Conservation (phyloP, 2,113 vertebrate genomes). For the Leptocoma aspasia region DNA sequence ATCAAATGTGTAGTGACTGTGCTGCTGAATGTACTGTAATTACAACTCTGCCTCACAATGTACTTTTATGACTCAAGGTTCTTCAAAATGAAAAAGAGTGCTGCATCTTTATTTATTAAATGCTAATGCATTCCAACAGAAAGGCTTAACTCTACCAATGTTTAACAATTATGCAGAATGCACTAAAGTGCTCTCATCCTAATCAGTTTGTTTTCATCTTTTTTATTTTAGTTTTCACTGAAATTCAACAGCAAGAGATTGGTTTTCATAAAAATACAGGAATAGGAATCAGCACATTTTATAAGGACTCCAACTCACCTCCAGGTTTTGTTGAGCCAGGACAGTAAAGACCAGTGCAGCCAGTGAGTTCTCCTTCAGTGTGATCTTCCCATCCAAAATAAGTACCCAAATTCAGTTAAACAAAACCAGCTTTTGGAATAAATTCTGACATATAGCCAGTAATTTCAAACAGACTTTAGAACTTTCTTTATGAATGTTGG, state of each 20-base stretch:
- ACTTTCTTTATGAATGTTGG: rapidly evolving
- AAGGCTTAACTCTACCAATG: not conserved
- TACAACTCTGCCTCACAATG: not conserved
- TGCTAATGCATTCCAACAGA: slow-evolving; percentile 14
- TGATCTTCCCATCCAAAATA: not conserved
- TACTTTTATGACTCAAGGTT: not conserved
- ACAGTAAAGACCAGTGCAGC: not conserved
- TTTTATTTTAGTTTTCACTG: not conserved
- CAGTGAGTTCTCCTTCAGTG: not conserved
- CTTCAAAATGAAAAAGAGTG: not conserved
- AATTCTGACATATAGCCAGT: not conserved
- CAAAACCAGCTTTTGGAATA: not conserved
- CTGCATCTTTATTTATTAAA: slow-evolving; percentile 47
- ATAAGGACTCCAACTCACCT: not conserved
- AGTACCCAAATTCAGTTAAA: not conserved
- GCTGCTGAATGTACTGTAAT: not conserved
- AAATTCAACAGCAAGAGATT: not conserved
- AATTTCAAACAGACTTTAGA: not conserved
- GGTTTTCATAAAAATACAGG: not conserved
- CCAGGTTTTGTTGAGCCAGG: not conserved
- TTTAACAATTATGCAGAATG: slow-evolving; percentile 18
- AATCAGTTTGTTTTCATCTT: slow-evolving; percentile 24
- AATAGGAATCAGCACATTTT: not conserved
- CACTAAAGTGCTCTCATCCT: not conserved
- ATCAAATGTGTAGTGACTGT: not conserved